Base-by-base conservation (phyloP, 2,888 invertebrate genomes). In the Cosmopolites sordidus region DNA sequence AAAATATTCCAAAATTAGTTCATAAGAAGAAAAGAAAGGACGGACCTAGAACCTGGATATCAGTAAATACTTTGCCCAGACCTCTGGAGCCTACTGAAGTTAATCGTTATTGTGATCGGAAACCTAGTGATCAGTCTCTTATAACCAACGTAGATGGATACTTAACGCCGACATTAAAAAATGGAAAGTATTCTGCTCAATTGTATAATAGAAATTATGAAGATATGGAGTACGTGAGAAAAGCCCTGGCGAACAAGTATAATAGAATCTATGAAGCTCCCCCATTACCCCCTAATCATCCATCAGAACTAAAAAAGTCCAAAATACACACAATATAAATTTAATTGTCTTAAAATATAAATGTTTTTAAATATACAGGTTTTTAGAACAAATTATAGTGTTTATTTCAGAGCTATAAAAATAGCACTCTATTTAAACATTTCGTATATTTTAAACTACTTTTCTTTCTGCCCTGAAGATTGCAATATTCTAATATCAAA, bases 271-370 rank as follows among this genome's bases (percentile, higher is more conserved):
- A 51, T 47, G 50, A 46, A 29, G 43, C 61, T 15, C 68, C 68
- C 27, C 67, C 68, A 16, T 56, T 67, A 42, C 68, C 68, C 22
- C 68, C 68, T 1, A 63, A 64, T 43, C 66, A 66, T 61, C 63
- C 64, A 16, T 39, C 12, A 33, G 33, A 33, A 33, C 3, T 11
- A n/a, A 33, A 33, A n/a, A 33, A n/a, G 12, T n/a, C 22, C 22
- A 22, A 22, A 22, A 22, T 22, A 22, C n/a, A n/a, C n/a, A n/a
- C n/a, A n/a, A n/a, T n/a, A n/a, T n/a, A n/a, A n/a, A n/a, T n/a
- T n/a, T n/a, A n/a, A n/a, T n/a, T n/a, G n/a, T n/a, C n/a, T n/a
- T n/a, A n/a, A n/a, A n/a, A n/a, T n/a, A n/a, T n/a, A n/a, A n/a
- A n/a, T n/a, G n/a, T n/a, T n/a, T n/a, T n/a, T n/a, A n/a, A n/a